Evolutionary conservation across 2,113 vertebrate species (phyloP), one percentile per base, ranked within the genome.

Genomic region (Bucco capensis): DNA sequence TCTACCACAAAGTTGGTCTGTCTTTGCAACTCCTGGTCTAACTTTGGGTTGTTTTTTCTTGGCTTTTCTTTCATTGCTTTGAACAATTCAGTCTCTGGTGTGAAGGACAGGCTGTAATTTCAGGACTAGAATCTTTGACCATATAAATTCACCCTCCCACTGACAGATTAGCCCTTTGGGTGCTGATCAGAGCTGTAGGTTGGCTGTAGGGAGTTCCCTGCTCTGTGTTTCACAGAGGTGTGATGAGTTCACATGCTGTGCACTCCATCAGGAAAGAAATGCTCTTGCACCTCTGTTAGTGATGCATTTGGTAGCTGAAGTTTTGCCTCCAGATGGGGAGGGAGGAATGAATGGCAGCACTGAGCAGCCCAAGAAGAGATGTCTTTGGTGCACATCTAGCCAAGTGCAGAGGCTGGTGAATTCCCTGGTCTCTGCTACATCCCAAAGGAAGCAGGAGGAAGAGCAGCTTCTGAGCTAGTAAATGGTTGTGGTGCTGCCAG

Each of bases 171-270:
- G 11, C 40, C 40, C 40, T 42, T 42, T 15, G 15, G 40, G 15
- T 31, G 42, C 73, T 61, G 60, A 25, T 2, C 23, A 23, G 51
- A 47, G 73, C 8, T 4, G 30, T 2, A 5, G n/a, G 60, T 14
- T 24, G 75, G 56, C 50, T 38, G 72, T 64, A 24, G 62, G 44
- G 22, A 27, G 12, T 25, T 10, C 65, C 23, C 31, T 56, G 42
- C 42, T 46, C 1, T 51, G 56, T 11, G 0, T n/a, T 14, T 27
- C 14, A 1, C n/a, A 8, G 4, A 2, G 53, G 11, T 23, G 40
- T 8, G n/a, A 27, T 18, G 46, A 33, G 35, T 23, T 33, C 37
- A 4, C 35, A 3, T 2, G 14, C 71, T 56, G 25, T 3, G 8
- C 40, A 2, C 23, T 51, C 8, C 14, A 28, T 23, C 64, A 3